Evolutionary conservation across 2,888 invertebrate species (phyloP), one percentile per base, ranked within the genome.

Genomic region (Alentia gelatinosa): DNA sequence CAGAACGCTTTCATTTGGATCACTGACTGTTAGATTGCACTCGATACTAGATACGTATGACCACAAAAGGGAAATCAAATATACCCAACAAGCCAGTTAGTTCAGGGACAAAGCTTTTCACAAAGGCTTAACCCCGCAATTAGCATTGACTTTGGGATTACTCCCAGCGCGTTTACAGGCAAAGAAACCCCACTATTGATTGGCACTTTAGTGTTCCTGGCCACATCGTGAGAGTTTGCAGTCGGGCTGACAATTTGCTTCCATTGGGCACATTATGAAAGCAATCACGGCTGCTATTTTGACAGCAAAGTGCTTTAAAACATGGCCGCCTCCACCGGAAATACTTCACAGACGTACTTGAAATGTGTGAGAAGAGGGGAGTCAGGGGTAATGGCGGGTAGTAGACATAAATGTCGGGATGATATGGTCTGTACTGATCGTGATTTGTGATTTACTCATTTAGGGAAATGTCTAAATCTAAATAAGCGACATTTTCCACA

Each of bases 141-240:
- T 15, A 68, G 37, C 35, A 37, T 79, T 79, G 79, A 79, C 79
- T 79, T 79, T 79, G 35, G 79, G 79, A 79, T 79, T 79, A 56
- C 4, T 68, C 68, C 68, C 15, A 26, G 0, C n/a, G 26, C 30
- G 68, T 56, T 56, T 56, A 56, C n/a, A n/a, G n/a, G n/a, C n/a
- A n/a, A n/a, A n/a, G n/a, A n/a, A n/a, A n/a, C 56, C n/a, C n/a
- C 56, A 19, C 56, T 5, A 19, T 56, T 56, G 56, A 56, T 56
- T 56, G 12, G n/a, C 56, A 56, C 56, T 56, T n/a, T n/a, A 56
- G 9, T n/a, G 23, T 3, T n/a, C 47, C 47, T 3, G 3, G n/a
- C 19, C n/a, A n/a, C 56, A 56, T 26, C 12, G 74, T 19, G 74
- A 74, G 74, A 33, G 74, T 74, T 74, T 74, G 12, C 26, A 15